Percentiles rank a stretch among this genome's conserved stretches.
Evolutionary conservation across 2,113 vertebrate species (phyloP).

Genomic region (Pseudois nayaur): DNA sequence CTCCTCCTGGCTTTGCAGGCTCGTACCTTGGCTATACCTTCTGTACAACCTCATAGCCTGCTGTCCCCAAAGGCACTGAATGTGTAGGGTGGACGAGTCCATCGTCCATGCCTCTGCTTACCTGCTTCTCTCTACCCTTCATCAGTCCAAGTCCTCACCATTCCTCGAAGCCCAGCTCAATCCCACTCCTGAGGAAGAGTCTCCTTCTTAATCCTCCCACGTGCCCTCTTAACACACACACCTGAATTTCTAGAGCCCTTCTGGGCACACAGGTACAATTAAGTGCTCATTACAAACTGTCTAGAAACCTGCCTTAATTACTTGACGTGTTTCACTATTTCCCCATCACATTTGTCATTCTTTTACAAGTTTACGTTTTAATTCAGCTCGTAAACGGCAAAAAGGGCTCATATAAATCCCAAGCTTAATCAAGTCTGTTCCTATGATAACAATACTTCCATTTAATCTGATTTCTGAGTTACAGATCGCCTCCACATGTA

Average conservation of each 20-base stretch:
- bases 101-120: not conserved
- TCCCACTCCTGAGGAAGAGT: not conserved
- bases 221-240: not conserved
- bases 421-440: not conserved
- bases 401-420: not conserved
- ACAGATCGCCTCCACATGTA: fast-evolving
- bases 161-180: not conserved
- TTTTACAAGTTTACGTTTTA: not conserved
- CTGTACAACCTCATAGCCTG: not conserved
- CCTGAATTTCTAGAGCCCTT: not conserved
- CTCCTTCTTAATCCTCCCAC: not conserved
- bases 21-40: not conserved
- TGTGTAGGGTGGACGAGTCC: not conserved
- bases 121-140: not conserved
- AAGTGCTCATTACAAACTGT: not conserved
- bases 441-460: not conserved
- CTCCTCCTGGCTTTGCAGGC: not conserved
- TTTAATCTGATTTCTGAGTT: not conserved
- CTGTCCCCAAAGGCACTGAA: not conserved
- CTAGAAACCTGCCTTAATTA: not conserved
- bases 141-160: not conserved
- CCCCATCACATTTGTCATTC: not conserved
- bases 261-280: not conserved
- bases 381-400: not conserved
- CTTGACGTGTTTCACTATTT: not conserved